Conservation (phyloP, 1,140 invertebrate genomes). For the Drosophila gunungcola region DNA sequence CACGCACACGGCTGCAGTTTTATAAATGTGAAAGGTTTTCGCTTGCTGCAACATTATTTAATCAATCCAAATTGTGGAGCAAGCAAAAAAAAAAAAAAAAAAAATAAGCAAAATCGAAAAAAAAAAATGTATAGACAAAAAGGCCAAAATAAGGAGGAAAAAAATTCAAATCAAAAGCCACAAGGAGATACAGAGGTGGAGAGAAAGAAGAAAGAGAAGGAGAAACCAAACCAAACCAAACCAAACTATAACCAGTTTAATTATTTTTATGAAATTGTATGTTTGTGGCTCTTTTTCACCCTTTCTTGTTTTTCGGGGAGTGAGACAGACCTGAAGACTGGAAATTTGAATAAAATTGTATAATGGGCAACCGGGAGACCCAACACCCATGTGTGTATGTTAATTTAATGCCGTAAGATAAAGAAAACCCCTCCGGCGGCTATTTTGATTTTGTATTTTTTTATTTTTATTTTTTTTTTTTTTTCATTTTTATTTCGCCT, state of each 20-base stretch:
- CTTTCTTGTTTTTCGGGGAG: constrained; percentile 22
- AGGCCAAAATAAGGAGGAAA: background rate
- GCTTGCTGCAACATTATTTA: constrained; percentile 83
- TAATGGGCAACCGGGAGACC: constrained; percentile 50
- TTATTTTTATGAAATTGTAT: constrained; percentile 78
- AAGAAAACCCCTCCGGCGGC: constrained; percentile 51
- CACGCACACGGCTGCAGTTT: constrained; percentile 40
- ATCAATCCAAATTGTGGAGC: constrained; percentile 82
- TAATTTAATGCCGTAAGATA: constrained; percentile 44
- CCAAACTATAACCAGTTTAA: constrained; percentile 78
- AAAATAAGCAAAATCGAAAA: constrained; percentile 60
- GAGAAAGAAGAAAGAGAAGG: constrained; percentile 15
- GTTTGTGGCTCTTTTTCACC: constrained; percentile 35
- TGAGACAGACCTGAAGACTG: constrained; percentile 23
- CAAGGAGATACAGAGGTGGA: constrained; percentile 22
- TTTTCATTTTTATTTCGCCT: constrained; percentile 6
- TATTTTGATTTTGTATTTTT: constrained; percentile 41
- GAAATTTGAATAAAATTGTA: constrained; percentile 80
- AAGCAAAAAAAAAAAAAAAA: constrained; percentile 71
- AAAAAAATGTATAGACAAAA: constrained; percentile 61
- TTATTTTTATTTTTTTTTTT: background rate
- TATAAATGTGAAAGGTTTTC: constrained; percentile 81
- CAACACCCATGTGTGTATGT: constrained; percentile 47
- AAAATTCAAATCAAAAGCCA: constrained; percentile 19
- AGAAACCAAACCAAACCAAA: constrained; percentile 9